These are phyloP conservation scores for Corvus moneduloides DNA, from an alignment of 2,113 vertebrate species.

Conservation along the genomic window DNA sequence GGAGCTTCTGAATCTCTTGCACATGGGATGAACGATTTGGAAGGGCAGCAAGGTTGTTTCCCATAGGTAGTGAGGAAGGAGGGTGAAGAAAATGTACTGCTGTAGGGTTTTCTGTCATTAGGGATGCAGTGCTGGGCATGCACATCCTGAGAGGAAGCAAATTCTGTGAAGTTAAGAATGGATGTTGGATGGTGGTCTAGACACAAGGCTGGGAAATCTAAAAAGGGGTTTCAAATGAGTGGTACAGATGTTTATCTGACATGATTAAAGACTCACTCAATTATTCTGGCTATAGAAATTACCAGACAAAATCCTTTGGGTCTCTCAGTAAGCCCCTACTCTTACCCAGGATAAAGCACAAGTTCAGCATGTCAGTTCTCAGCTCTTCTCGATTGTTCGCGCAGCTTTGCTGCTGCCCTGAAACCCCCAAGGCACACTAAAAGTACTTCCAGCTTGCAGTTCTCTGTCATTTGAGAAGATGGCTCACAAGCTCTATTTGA, in stretches of 20 bases:
- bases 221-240: background rate
- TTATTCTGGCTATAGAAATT: background rate
- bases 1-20: background rate
- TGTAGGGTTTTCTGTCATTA: background rate
- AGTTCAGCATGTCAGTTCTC: background rate
- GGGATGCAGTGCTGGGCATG: background rate
- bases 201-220: background rate
- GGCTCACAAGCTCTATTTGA: background rate
- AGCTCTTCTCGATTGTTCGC: fast-evolving
- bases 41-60: background rate
- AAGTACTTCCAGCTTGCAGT: background rate
- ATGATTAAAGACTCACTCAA: background rate
- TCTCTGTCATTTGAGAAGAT: background rate
- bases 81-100: background rate
- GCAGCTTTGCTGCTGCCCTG: background rate
- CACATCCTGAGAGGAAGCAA: background rate
- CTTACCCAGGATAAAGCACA: background rate
- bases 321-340: no score
- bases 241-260: background rate
- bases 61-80: background rate
- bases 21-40: background rate
- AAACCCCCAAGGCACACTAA: background rate
- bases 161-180: background rate
- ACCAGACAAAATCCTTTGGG: background rate
- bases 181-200: background rate